Percentiles rank a stretch among this genome's conserved stretches.
These are phyloP conservation scores for Reticulitermes lucifugus DNA, from an alignment of 2,888 invertebrate genomes.

Conservation along the genomic window DNA sequence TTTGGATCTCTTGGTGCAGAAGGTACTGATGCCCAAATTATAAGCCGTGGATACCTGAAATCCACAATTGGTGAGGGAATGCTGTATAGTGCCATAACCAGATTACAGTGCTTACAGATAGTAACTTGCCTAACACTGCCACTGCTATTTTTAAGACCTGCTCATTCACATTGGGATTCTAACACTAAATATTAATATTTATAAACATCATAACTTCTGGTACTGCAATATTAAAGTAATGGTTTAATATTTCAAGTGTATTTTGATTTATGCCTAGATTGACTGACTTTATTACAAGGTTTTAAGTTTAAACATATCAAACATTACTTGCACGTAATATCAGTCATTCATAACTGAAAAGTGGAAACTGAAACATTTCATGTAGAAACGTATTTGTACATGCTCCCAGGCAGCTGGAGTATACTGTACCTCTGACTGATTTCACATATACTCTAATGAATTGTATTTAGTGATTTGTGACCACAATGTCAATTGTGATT, in stretches of 20 bases:
- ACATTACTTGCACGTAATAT: not conserved
- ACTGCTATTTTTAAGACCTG: not conserved
- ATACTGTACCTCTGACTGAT: not conserved
- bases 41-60: too few relatives aligned
- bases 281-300: not conserved
- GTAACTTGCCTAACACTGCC: not conserved
- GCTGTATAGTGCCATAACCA: not conserved
- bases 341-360: not conserved
- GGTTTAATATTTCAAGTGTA: conserved; percentile 8
- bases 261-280: not conserved
- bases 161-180: not conserved
- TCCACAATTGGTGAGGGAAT: too few relatives aligned
- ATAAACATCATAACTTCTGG: conserved; percentile 1
- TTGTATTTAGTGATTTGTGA: not conserved
- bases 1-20: too few relatives aligned
- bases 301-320: not conserved
- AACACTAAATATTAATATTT: not conserved
- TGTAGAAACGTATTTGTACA: not conserved
- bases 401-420: not conserved
- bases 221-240: not conserved
- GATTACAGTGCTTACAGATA: not conserved
- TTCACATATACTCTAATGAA: not conserved
- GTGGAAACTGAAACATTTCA: not conserved
- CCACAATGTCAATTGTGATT: not conserved
- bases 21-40: too few relatives aligned